Conservation (phyloP, 2,888 invertebrate species). For the Pyrrhia umbra region DNA sequence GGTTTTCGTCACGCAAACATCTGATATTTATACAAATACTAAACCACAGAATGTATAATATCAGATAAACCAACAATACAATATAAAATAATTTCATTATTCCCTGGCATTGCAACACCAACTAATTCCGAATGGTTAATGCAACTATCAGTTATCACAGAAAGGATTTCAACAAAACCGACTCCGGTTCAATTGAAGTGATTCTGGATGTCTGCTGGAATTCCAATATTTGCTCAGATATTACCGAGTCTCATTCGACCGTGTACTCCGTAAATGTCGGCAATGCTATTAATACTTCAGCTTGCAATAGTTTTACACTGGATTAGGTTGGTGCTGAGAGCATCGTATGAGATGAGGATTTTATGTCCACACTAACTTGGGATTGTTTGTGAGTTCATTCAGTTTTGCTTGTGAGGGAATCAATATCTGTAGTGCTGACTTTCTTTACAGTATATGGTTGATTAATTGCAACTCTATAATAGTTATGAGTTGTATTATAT, state of each 20-base stretch:
- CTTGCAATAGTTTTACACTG: conserved; percentile 30
- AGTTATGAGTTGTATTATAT: background rate
- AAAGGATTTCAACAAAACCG: conserved; percentile 15
- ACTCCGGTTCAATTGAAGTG: conserved; percentile 32
- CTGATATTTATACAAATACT: too few species aligned
- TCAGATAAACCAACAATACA: background rate
- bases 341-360: background rate
- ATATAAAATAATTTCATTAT: background rate
- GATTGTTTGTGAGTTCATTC: conserved; percentile 1
- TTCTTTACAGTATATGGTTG: background rate
- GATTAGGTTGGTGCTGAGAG: conserved; percentile 16
- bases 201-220: conserved; percentile 34
- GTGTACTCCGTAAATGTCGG: conserved; percentile 27
- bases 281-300: conserved; percentile 37
- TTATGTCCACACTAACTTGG: background rate
- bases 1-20: too few species aligned
- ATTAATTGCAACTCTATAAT: background rate
- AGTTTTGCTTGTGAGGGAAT: background rate
- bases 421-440: background rate
- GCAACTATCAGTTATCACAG: conserved; percentile 27
- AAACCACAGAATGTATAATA: too few species aligned
- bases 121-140: conserved; percentile 16
- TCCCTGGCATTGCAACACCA: background rate
- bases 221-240: conserved; percentile 52
- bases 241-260: conserved; percentile 39